These are phyloP conservation scores for Cotesia chilonis DNA, from an alignment of 1,140 invertebrate genomes.

Conservation along the genomic window DNA sequence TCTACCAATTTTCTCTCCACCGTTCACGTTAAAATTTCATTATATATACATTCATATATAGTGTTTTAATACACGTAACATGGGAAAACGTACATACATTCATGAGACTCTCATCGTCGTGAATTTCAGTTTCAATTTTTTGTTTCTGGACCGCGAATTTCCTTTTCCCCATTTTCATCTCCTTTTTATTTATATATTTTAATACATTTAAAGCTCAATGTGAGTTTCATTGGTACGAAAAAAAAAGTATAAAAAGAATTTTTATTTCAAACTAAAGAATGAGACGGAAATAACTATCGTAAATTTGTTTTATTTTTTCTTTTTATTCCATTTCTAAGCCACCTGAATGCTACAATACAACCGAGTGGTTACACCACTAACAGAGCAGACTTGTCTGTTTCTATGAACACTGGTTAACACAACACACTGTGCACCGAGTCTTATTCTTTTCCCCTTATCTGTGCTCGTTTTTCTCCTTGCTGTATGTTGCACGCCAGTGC, in stretches of 20 bases:
- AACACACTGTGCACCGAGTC: not conserved
- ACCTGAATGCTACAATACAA: not conserved
- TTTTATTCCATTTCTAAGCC: slow-evolving; percentile 9
- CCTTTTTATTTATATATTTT: slow-evolving; percentile 4
- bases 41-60: too few species aligned
- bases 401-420: slow-evolving; percentile 28
- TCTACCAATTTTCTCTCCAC: slow-evolving; percentile 18
- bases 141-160: not conserved
- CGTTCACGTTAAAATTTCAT: slow-evolving; percentile 7
- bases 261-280: not conserved
- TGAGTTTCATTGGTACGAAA: not conserved
- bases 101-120: not conserved
- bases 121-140: slow-evolving; percentile 3
- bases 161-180: slow-evolving; percentile 11
- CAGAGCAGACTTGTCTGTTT: slow-evolving; percentile 7
- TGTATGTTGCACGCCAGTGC: too few species aligned
- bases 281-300: not conserved
- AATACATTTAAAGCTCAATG: not conserved
- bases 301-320: not conserved
- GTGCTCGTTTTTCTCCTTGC: slow-evolving; percentile 8
- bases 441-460: not conserved
- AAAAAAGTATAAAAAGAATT: not conserved
- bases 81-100: not conserved
- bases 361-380: slow-evolving; percentile 7
- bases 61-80: not conserved